Base-by-base conservation (phyloP, 2,113 vertebrate species). In the Archocentrus centrarchus region DNA sequence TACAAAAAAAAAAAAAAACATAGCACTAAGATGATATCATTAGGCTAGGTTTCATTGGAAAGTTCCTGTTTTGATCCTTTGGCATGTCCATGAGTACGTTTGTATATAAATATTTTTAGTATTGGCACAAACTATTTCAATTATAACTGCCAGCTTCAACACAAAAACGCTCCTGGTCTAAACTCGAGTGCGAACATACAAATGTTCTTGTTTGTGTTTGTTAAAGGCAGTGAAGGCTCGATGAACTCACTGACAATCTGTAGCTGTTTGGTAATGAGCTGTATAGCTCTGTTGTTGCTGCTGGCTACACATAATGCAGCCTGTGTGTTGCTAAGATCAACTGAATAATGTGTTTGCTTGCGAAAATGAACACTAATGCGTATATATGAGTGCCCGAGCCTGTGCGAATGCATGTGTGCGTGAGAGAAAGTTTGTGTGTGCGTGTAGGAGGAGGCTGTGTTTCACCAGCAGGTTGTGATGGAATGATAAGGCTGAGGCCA, bases 381-480 rank as follows among this genome's bases (percentile, higher is more conserved):
- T 79, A 73, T 82, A 82, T 58, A 37, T 50, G 68, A 77, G 66
- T 39, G 59, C 70, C 63, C 27, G 63, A 62, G 60, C n/a, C 50
- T 60, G 66, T 57, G 58, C 57, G 64, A 11, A 53, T 14, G 73
- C 20, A 75, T 22, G 73, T 84, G 81, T 64, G 58, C 11, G 18
- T 44, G 35, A 61, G 61, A 39, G 47, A 81, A 76, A 4, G 70
- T 75, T 20, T 53, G 44, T 7, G 81, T 64, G n/a, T 15, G 15
- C 63, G 86, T 79, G 93, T 86, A 30, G 86, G 93, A 88, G 92
- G 83, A 87, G 92, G 83, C 6, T 80, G 82, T 88, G 90, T 89
- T 90, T 85, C 89, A 86, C 17, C 82, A 86, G 84, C 86, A 86
- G 90, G 86, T 92, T 88, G 90, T 79, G 91, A 90, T 91, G 87